Evolutionary conservation across 2,888 invertebrate species (phyloP).

Genomic region (Sarcophaga subvicina): DNA sequence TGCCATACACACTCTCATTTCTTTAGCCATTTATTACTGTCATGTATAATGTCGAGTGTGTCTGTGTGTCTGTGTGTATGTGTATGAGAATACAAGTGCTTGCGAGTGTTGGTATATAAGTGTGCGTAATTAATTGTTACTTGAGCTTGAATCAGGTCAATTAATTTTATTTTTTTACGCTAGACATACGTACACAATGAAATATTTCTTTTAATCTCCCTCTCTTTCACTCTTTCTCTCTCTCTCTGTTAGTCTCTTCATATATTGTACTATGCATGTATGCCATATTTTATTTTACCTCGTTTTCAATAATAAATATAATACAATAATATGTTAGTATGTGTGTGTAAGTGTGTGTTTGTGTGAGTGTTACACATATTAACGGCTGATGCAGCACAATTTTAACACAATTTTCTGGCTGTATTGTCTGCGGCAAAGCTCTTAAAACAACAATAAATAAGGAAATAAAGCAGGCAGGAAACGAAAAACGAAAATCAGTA

Average conservation of each 20-base stretch:
- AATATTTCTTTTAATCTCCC: constrained; percentile 29
- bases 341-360: not conserved
- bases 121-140: constrained; percentile 79
- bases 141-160: constrained; percentile 79
- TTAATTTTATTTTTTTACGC: constrained; percentile 74
- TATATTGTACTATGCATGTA: too few relatives aligned
- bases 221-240: constrained; percentile 1
- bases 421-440: constrained; percentile 18
- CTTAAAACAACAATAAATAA: constrained; percentile 21
- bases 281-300: constrained; percentile 2
- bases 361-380: constrained; percentile 5
- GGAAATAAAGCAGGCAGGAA: constrained; percentile 20
- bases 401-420: constrained; percentile 36
- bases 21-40: constrained; percentile 54
- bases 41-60: constrained; percentile 18
- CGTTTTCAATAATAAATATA: constrained; percentile 42
- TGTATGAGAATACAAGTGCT: not conserved
- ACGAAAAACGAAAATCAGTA: not conserved
- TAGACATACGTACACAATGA: constrained; percentile 35
- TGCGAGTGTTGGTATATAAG: constrained; percentile 48
- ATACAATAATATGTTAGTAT: not conserved
- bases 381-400: constrained; percentile 51
- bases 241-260: not conserved
- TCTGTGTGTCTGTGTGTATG: not conserved
- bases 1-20: not conserved